These are phyloP conservation scores for Blera fallax DNA, from an alignment of 2,888 invertebrate species.

Conservation along the genomic window DNA sequence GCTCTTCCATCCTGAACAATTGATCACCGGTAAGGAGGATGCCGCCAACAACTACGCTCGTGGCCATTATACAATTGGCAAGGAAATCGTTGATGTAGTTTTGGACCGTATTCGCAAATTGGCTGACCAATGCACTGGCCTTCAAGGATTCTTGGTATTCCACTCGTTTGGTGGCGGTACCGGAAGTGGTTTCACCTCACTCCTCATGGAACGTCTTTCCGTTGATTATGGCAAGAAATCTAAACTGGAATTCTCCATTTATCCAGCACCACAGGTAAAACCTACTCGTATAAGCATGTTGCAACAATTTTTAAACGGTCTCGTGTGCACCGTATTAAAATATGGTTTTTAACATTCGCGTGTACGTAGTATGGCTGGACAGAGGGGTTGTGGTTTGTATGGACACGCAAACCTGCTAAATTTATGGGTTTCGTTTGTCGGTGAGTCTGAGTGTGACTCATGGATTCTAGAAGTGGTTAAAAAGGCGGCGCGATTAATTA, in stretches of 20 bases:
- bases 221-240: slow-evolving; percentile 97
- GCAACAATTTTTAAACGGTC: background rate
- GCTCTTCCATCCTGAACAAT: slow-evolving; percentile 94
- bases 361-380: slow-evolving; percentile 23
- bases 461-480: slow-evolving; percentile 2
- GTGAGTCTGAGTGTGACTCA: slow-evolving; percentile 38
- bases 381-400: background rate
- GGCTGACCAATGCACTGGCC: slow-evolving; percentile 93
- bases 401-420: slow-evolving; percentile 60
- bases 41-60: slow-evolving; percentile 97
- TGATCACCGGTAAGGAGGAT: slow-evolving; percentile 96
- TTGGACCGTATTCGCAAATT: slow-evolving; percentile 91
- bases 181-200: slow-evolving; percentile 95
- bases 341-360: slow-evolving; percentile 27
- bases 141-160: slow-evolving; percentile 94
- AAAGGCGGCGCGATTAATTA: slow-evolving; percentile 22
- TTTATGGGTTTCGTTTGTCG: slow-evolving; percentile 41
- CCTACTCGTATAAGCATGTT: slow-evolving; percentile 65
- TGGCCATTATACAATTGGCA: slow-evolving; percentile 96
- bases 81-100: slow-evolving; percentile 93
- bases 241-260: slow-evolving; percentile 96
- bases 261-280: slow-evolving; percentile 96
- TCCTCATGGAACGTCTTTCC: slow-evolving; percentile 95
- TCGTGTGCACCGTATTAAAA: slow-evolving; percentile 26
- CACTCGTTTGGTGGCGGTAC: slow-evolving; percentile 96